These are phyloP conservation scores for Cryptophagus acutangulus DNA, from an alignment of 2,888 invertebrate species.

Conservation along the genomic window DNA sequence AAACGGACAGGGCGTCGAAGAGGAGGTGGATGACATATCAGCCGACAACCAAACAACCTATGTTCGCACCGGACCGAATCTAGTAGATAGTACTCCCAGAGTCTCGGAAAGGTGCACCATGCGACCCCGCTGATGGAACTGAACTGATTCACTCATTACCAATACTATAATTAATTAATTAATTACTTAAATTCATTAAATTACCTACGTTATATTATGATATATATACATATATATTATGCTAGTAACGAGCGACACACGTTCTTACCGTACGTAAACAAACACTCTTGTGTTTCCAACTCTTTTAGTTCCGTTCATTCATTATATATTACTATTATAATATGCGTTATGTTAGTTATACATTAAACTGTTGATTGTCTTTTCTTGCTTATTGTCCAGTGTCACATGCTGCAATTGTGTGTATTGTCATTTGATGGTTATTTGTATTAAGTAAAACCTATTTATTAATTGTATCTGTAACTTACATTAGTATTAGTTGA, in stretches of 20 bases:
- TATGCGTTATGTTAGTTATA: conserved; percentile 27
- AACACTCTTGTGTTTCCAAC: conserved; percentile 37
- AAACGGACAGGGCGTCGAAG: no score
- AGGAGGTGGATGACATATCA: conserved; percentile 43
- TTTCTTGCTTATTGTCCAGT: conserved; percentile 50
- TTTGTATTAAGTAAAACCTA: conserved; percentile 46
- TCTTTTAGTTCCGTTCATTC: conserved; percentile 35
- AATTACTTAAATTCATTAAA: conserved; percentile 20
- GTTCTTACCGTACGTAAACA: conserved; percentile 27
- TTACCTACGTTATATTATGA: conserved; percentile 22
- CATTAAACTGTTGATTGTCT: conserved; percentile 36
- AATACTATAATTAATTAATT: no score
- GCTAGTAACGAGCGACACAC: conserved; percentile 30
- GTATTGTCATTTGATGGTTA: conserved; percentile 48
- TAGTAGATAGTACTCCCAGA: conserved; percentile 28
- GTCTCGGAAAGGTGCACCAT: conserved; percentile 31
- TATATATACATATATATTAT: not conserved
- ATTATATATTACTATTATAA: conserved; percentile 28
- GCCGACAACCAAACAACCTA: conserved; percentile 34
- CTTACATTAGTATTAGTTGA: conserved; percentile 46
- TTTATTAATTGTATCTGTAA: conserved; percentile 45
- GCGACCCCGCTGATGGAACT: conserved; percentile 40
- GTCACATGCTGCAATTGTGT: conserved; percentile 49
- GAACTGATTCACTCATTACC: conserved; percentile 42
- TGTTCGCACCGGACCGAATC: conserved; percentile 28